Base-by-base conservation (phyloP, 2,797 vertebrate genomes). In the Cyclura pinguis region DNA sequence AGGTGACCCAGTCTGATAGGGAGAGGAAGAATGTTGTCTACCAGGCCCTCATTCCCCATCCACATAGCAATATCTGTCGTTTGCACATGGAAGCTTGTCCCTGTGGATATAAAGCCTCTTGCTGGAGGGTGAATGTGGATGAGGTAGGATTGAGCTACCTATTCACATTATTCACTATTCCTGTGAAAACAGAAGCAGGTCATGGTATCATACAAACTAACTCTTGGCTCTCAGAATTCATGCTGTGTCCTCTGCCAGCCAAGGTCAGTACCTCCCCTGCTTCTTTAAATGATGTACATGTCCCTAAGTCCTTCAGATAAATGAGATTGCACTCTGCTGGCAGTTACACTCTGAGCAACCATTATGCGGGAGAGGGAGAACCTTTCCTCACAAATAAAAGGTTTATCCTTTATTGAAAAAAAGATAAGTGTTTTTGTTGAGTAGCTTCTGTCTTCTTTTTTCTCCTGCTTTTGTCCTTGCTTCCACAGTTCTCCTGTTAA, bases 301-400 rank as follows among this genome's bases (percentile, higher is more conserved):
- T 90, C 78, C 69, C 78, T 69, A 74, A 78, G 69, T 82, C 78
- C 84, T 90, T 90, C 84, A 90, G 50, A 86, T 86, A 90, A 90
- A 86, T 90, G 84, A 90, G 84, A 90, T 74, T 90, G 55, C 78
- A 74, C 67, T 82, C n/a, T 42, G 22, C 55, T 73, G 57, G 84
- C 78, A 82, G 84, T 74, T 86, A 86, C 24, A 76, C 57, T 74
- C 67, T 38, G 29, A 74, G 69, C 55, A 74, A 38, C 57, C 84
- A 86, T 90, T 90, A 74, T 82, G 78, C 78, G 29, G 57, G 69
- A 50, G 83, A 55, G 69, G 67, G 83, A 69, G 67, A 78, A 57
- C 27, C 83, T 90, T 86, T 86, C 38, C 9, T 90, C 55, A 81
- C 62, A 80, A 76, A 22, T 62, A 64, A 35, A 59, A 82, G 14